Conservation (phyloP, 2,113 vertebrate species). For the Electrona antarctica region DNA sequence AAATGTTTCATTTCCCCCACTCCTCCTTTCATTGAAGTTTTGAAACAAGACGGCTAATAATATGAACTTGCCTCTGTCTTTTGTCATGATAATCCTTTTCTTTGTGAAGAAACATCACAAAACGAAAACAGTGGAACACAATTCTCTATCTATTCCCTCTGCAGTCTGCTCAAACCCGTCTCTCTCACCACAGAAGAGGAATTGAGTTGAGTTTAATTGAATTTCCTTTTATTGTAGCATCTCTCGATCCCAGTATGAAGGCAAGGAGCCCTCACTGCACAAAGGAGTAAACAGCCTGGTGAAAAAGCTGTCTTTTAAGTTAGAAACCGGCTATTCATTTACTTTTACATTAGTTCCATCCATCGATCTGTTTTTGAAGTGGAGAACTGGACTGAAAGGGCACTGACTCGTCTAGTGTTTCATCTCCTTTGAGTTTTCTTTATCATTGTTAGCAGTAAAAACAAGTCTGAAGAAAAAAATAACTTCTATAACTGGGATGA, state of each 20-base stretch:
- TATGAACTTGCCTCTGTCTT: constrained; percentile 24
- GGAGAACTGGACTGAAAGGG: neutral
- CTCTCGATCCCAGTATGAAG: constrained; percentile 9
- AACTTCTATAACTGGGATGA: neutral
- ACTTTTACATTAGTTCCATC: too few species aligned
- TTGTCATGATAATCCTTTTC: constrained; percentile 46
- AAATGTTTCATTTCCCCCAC: neutral
- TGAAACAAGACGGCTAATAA: constrained; percentile 14
- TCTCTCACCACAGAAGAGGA: constrained; percentile 17
- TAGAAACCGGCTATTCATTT: neutral
- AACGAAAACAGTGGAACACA: constrained; percentile 15
- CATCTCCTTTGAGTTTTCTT: neutral
- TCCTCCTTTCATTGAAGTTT: constrained; percentile 14
- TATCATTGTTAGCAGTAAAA: constrained; percentile 6
- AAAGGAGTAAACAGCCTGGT: constrained; percentile 10
- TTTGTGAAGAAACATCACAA: constrained; percentile 12
- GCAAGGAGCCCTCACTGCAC: neutral
- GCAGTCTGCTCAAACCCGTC: neutral
- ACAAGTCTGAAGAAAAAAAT: constrained; percentile 4
- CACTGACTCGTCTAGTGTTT: neutral
- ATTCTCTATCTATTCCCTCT: neutral
- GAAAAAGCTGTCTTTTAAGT: constrained; percentile 18
- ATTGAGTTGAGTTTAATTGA: constrained; percentile 39
- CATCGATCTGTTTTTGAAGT: neutral
- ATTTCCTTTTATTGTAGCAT: constrained; percentile 24